A percentile compares a stretch with the other conserved stretches of the same genome.
These are phyloP conservation scores for Todiramphus chloris DNA, from an alignment of 2,113 vertebrate genomes.

Conservation along the genomic window DNA sequence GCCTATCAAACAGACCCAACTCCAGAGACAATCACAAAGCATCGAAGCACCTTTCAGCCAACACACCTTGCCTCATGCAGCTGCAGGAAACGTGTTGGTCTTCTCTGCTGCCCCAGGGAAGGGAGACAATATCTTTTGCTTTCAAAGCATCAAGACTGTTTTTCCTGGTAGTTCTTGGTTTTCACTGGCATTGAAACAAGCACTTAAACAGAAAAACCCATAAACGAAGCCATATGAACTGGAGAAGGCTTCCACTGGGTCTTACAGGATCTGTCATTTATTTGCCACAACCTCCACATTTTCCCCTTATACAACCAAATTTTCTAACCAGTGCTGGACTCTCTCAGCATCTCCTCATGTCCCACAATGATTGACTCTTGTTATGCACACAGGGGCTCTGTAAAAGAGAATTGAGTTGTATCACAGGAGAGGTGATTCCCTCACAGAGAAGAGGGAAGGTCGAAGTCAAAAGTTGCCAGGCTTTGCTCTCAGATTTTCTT, in stretches of 20 bases:
- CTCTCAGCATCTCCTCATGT: not conserved
- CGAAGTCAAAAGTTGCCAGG: not conserved
- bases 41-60: not conserved
- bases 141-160: not conserved
- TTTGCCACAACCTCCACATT: not conserved
- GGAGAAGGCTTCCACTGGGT: not conserved
- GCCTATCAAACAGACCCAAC: not conserved
- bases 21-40: not conserved
- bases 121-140: not conserved
- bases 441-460: not conserved
- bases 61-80: rapidly evolving
- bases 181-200: not conserved
- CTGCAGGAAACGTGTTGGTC: not conserved
- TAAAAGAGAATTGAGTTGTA: not conserved
- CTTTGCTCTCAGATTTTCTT: not conserved
- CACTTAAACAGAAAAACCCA: not conserved
- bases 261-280: not conserved
- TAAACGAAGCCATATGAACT: not conserved
- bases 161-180: not conserved
- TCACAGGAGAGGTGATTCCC: not conserved
- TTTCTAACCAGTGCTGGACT: not conserved
- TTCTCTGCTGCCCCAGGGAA: not conserved
- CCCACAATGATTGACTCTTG: not conserved
- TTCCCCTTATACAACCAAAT: not conserved
- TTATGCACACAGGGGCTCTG: not conserved